Evolutionary conservation across 1,140 invertebrate genomes (phyloP), one percentile per base, ranked within the genome.

Genomic region (Drosophila melanica): DNA sequence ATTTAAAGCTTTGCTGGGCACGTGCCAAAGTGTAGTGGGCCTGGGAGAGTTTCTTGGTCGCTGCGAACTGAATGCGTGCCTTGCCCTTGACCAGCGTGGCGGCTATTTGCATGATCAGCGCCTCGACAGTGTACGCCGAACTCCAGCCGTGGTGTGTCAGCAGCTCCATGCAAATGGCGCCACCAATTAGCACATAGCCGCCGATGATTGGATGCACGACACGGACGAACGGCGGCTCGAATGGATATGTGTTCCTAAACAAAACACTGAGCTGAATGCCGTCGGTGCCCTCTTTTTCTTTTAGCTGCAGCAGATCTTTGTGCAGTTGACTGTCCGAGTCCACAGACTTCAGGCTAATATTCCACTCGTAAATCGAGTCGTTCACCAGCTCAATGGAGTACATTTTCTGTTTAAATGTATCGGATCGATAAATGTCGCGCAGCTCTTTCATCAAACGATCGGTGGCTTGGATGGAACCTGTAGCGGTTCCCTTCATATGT

Each of bases 121-220:
- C 98, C 93, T 99, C 99, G 50, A 99, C 96, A 10, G 98, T 99
- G 92, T 99, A 99, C 9, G 99, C 99, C 73, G 98, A 99, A 84
- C 98, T 99, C 99, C 99, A 99, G 59, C 99, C 99, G 93, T 99
- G 98, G 93, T 99, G 99, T 14, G 99, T 99, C 23, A 99, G 93
- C 60, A 99, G 93, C 92, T 99, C 99, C 99, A 99, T 99, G 92
- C 99, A 99, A 81, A 99, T 99, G 58, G 99, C 99, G 50, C 99
- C 98, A 45, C 96, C 96, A 10, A 97, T 94, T 62, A 96, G 92
- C 14, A 97, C 96, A 91, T 96, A 97, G 62, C 96, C 95, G 62
- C 94, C 98, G 92, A 99, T 98, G 77, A 99, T 96, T 45, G 99
- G 99, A 94, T 98, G 96, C 23, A 99, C 98, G 20, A 99, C 97